Conservation (phyloP, 2,888 invertebrate genomes). For the Iphiclides podalirius region DNA sequence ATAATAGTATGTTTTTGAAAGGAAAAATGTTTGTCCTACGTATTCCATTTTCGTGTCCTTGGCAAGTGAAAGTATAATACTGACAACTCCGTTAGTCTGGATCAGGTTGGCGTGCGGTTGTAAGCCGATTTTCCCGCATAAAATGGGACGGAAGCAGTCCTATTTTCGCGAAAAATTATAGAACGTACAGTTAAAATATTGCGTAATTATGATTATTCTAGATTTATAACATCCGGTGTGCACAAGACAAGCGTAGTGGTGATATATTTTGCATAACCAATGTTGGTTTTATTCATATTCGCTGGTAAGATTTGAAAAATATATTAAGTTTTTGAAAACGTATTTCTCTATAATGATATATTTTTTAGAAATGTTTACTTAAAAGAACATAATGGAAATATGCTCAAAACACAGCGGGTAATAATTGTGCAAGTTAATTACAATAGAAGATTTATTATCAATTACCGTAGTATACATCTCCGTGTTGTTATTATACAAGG, state of each 20-base stretch:
- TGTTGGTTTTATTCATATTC: slow-evolving; percentile 15
- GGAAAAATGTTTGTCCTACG: too few relatives aligned
- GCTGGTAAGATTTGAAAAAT: slow-evolving; percentile 21
- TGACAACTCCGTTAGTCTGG: slow-evolving; percentile 18
- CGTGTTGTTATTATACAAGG: slow-evolving; percentile 5
- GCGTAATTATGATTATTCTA: slow-evolving; percentile 23
- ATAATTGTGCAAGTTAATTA: too few relatives aligned
- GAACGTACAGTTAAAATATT: slow-evolving; percentile 16
- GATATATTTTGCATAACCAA: slow-evolving; percentile 20
- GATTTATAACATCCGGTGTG: slow-evolving; percentile 23
- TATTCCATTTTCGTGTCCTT: neutral
- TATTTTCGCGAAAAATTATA: slow-evolving; percentile 20
- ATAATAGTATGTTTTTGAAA: too few relatives aligned
- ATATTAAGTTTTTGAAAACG: neutral
- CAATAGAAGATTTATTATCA: too few relatives aligned
- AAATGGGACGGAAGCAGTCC: slow-evolving; percentile 21
- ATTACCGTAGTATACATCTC: slow-evolving; percentile 1
- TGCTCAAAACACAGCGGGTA: too few relatives aligned
- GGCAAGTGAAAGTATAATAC: slow-evolving; percentile 9
- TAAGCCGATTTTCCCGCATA: slow-evolving; percentile 21
- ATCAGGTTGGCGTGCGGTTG: slow-evolving; percentile 20
- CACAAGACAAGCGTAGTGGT: slow-evolving; percentile 15
- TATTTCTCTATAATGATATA: neutral
- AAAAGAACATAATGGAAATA: too few relatives aligned
- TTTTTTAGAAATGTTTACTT: too few relatives aligned